Evolutionary conservation across 2,888 invertebrate species (phyloP).

Genomic region (Bimastos eiseni): DNA sequence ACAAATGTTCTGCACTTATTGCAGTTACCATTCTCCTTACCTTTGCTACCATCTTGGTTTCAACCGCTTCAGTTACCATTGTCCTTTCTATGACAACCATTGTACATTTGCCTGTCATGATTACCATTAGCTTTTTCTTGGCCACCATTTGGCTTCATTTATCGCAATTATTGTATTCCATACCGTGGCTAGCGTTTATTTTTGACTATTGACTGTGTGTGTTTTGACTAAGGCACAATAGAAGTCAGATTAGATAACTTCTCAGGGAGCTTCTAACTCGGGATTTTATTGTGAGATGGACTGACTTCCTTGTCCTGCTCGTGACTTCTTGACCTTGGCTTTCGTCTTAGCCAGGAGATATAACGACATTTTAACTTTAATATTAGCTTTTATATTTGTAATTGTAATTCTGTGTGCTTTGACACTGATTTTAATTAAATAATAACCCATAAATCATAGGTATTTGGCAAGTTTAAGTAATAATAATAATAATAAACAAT

Average conservation of each 20-base stretch:
- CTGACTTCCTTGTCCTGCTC: not conserved
- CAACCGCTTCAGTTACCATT: too few species aligned
- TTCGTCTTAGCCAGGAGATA: not conserved
- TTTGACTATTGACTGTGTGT: not conserved
- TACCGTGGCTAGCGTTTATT: not conserved
- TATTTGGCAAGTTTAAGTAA: not conserved
- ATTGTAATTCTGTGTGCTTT: not conserved
- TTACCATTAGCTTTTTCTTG: not conserved
- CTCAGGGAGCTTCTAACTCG: constrained; percentile 6
- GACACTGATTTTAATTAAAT: constrained; percentile 4
- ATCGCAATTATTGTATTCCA: not conserved
- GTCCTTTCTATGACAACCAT: too few species aligned
- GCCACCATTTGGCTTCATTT: not conserved
- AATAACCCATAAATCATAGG: not conserved
- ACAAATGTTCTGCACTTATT: too few species aligned
- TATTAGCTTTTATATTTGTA: not conserved
- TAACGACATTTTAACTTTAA: not conserved
- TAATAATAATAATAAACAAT: not conserved
- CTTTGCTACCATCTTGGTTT: too few species aligned
- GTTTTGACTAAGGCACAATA: constrained; percentile 6
- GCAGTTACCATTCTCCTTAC: too few species aligned
- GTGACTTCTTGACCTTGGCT: constrained; percentile 13
- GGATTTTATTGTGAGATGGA: not conserved
- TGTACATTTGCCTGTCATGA: too few species aligned
- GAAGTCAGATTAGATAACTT: not conserved